Evolutionary conservation across 2,888 invertebrate species (phyloP), one percentile per base, ranked within the genome.

Genomic region (Oxytorus armatus): DNA sequence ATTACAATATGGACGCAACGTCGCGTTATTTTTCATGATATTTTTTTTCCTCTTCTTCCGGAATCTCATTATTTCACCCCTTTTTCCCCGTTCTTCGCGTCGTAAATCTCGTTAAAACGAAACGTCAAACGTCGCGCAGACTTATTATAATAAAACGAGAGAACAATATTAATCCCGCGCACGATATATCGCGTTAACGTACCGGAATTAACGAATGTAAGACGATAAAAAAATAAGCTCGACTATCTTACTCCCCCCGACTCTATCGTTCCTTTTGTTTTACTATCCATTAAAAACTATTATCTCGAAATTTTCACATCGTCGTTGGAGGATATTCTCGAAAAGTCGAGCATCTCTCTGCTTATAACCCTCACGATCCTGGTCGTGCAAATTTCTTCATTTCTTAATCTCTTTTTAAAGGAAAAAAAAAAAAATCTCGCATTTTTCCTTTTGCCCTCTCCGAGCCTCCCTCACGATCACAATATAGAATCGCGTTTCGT

Each of bases 181-280:
- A 61, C 8, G 29, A 29, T 57, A 23, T 21, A 25, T 36, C 25
- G 66, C 23, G 21, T 51, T 23, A 18, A 21, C 29, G 23, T 42
- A 61, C 29, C 57, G 59, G 47, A 29, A n/a, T 72, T 33, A 81
- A 36, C 76, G 61, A 82, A 81, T 82, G 68, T 76, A 78, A 65
- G 74, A 79, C 44, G 61, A 77, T 84, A 80, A 83, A 84, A 82
- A 84, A 82, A 84, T 83, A 84, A 82, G 76, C 78, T 73, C 81
- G 69, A 77, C 76, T 76, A 36, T 74, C 75, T 66, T 18, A n/a
- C 55, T 44, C 51, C 21, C 36, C 39, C 53, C 65, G 44, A 57
- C 21, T 63, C 44, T 11, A 44, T n/a, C n/a, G 25, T 8, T 29
- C 18, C 14, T 5, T 21, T 16, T 11, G 61, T 23, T 53, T 47